phyloP scores from a whole-genome alignment of 2,888 invertebrate genomes.

The Drosophila kokeensis region DNA sequence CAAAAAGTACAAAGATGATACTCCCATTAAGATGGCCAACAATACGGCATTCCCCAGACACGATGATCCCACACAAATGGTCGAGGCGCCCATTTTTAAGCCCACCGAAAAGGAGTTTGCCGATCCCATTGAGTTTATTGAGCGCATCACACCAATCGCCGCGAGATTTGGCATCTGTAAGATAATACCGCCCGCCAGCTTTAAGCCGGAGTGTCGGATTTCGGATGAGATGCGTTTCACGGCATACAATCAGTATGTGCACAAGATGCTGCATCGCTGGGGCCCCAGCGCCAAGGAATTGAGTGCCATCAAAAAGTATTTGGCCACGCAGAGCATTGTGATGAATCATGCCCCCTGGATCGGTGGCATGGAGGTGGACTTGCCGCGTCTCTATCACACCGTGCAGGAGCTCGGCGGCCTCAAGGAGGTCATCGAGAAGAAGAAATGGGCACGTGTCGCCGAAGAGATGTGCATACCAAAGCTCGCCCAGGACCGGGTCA shows the following conservation, averaged over 20 bases:
- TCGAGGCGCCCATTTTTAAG: slow-evolving; percentile 92
- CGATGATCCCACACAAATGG: slow-evolving; percentile 86
- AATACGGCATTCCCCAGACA: slow-evolving; percentile 86
- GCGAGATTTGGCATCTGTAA: slow-evolving; percentile 94
- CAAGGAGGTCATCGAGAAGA: slow-evolving; percentile 93
- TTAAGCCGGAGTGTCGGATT: slow-evolving; percentile 92
- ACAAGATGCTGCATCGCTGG: slow-evolving; percentile 94
- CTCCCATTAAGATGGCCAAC: slow-evolving; percentile 84
- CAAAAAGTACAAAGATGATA: slow-evolving; percentile 84
- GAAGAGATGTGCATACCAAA: slow-evolving; percentile 94
- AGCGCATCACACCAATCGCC: slow-evolving; percentile 90
- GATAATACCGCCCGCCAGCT: slow-evolving; percentile 92
- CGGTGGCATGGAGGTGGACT: slow-evolving; percentile 95
- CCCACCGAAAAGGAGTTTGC: slow-evolving; percentile 93
- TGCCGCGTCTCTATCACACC: slow-evolving; percentile 93
- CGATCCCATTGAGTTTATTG: slow-evolving; percentile 94
- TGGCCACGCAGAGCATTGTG: slow-evolving; percentile 91
- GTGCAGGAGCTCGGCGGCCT: slow-evolving; percentile 94
- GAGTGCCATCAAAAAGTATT: slow-evolving; percentile 92
- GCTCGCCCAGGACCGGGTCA: slow-evolving; percentile 91
- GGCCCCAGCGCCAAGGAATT: slow-evolving; percentile 94
- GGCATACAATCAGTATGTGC: slow-evolving; percentile 95
- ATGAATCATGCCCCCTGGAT: slow-evolving; percentile 92
- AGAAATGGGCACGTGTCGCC: slow-evolving; percentile 94
- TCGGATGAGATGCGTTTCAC: slow-evolving; percentile 94